Evolutionary conservation across 1,140 invertebrate species (phyloP).

Genomic region (Conus ventricosus): DNA sequence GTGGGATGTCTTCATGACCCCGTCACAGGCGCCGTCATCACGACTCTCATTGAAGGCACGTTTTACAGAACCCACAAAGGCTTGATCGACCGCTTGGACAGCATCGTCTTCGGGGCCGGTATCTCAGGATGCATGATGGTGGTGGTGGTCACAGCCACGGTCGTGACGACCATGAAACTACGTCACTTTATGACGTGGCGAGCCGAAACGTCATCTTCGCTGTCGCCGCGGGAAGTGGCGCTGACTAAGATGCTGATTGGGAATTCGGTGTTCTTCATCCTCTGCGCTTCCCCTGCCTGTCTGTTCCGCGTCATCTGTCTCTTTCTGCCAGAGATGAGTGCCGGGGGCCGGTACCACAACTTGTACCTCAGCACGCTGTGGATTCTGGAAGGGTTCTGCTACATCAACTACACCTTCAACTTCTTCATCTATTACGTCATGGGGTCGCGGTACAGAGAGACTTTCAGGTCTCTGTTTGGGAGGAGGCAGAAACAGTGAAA

Average conservation of each 20-base stretch:
- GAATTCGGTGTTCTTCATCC: neutral
- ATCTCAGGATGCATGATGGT: neutral
- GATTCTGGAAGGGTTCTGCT: neutral
- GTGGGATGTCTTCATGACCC: neutral
- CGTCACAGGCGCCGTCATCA: neutral
- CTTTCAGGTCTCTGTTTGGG: neutral
- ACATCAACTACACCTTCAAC: neutral
- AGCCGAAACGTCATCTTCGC: neutral
- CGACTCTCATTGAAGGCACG: no score
- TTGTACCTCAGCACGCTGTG: neutral
- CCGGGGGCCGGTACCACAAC: neutral
- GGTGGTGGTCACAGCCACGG: neutral
- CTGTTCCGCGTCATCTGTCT: neutral
- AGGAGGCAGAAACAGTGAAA: neutral
- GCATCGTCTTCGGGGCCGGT: neutral
- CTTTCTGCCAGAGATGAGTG: neutral
- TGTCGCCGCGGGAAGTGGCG: neutral
- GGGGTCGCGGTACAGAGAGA: neutral
- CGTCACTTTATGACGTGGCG: neutral
- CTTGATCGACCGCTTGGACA: neutral
- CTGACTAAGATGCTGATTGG: constrained; percentile 17
- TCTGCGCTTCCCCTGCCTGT: neutral
- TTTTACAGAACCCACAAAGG: neutral
- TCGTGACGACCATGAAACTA: neutral
- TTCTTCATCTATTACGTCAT: neutral